phyloP scores from a whole-genome alignment of 2,888 invertebrate genomes.

The Aromia moschata region DNA sequence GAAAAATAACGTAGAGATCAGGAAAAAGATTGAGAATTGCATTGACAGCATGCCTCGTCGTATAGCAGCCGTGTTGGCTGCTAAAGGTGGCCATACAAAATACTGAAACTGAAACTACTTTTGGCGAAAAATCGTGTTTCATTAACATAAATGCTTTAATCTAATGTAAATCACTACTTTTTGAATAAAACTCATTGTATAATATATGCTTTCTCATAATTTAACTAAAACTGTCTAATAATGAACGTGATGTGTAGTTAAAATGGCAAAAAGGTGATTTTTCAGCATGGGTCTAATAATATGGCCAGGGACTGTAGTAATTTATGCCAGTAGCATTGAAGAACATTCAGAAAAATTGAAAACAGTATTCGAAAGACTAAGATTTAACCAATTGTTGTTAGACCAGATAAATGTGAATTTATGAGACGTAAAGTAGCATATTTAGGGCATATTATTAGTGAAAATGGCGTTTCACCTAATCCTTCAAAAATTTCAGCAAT shows the following conservation, averaged over 20 bases:
- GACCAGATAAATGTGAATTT: conserved; percentile 55
- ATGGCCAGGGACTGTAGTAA: too few species aligned
- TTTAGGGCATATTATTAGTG: conserved; percentile 54
- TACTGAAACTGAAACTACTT: too few species aligned
- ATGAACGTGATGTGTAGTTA: too few species aligned
- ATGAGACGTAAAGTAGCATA: conserved; percentile 54
- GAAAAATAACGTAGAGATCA: conserved; percentile 8
- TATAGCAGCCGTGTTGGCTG: conserved; percentile 6
- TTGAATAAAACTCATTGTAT: too few species aligned
- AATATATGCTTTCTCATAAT: too few species aligned
- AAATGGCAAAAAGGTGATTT: conserved; percentile 1
- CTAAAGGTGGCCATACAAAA: conserved; percentile 10
- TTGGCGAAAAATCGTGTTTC: conserved; percentile 1
- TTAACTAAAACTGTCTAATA: too few species aligned
- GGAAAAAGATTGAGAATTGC: neutral
- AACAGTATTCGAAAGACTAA: too few species aligned
- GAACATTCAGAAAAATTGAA: too few species aligned
- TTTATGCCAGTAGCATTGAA: too few species aligned
- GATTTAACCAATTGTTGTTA: too few species aligned
- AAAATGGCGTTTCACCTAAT: conserved; percentile 55
- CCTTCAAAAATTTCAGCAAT: conserved; percentile 47
- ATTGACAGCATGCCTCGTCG: conserved; percentile 5
- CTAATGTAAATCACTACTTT: conserved; percentile 4
- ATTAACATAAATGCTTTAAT: neutral
- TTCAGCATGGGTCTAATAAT: conserved; percentile 8